Evolutionary conservation across 2,113 vertebrate genomes (phyloP).

Genomic region (Phoenicopterus ruber): DNA sequence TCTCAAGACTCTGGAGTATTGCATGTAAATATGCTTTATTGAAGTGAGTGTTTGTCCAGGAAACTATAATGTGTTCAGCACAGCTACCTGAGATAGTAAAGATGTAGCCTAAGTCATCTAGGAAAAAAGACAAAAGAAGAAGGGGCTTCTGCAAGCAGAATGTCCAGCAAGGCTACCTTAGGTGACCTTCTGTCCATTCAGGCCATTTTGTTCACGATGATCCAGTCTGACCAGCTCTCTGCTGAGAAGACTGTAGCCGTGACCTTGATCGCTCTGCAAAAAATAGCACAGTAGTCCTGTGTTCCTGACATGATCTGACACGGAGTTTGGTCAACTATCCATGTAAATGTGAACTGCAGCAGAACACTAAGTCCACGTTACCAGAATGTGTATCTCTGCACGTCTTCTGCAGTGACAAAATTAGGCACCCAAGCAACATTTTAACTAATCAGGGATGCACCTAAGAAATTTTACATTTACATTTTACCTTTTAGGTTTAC

Average conservation of each 20-base stretch:
- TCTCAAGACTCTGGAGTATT: background rate
- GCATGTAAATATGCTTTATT: background rate
- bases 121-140: background rate
- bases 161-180: background rate
- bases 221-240: background rate
- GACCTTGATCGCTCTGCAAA: background rate
- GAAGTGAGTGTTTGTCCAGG: background rate
- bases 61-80: background rate
- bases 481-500: too few relatives aligned
- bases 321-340: background rate
- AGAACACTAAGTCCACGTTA: background rate
- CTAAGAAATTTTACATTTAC: background rate
- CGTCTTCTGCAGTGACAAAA: background rate
- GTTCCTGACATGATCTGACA: background rate
- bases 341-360: background rate
- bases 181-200: background rate
- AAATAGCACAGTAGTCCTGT: background rate
- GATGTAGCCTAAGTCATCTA: background rate
- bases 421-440: background rate
- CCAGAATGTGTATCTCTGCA: background rate
- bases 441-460: background rate
- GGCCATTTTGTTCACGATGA: background rate
- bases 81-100: background rate
- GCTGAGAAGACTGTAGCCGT: background rate
- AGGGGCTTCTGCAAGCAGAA: background rate